Base-by-base conservation (phyloP, 2,113 vertebrate species). In the Perca fluviatilis region DNA sequence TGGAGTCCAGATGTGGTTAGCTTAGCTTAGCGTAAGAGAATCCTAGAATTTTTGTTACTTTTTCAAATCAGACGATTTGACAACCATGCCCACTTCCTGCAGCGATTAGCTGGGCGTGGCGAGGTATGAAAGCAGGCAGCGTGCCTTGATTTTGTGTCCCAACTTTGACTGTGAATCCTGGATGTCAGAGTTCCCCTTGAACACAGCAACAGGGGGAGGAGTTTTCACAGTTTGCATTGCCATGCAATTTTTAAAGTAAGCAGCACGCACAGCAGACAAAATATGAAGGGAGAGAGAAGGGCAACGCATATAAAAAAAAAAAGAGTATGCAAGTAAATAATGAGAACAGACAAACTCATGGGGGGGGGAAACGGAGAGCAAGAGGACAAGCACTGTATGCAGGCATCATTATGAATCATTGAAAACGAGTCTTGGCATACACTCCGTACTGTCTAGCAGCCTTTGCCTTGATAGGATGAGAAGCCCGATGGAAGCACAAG, bases 401-500 rank as follows among this genome's bases (percentile, higher is more conserved):
- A 77, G 79, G 63, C 66, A 72, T 25, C 76, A 60, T 84, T 70
- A 73, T 51, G 77, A 89, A 93, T 88, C 61, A 80, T 21, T 83
- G 62, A 84, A 70, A 85, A 72, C 3, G 1, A 82, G 79, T 51
- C 63, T 88, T 85, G 88, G 80, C 79, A 66, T 30, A 12, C 70
- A 19, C 73, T 70, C 63, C 27, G 30, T 36, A 58, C 62, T 71
- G 79, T 85, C 77, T 76, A 60, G 60, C 70, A 56, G 74, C 66
- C 86, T 74, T 82, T 86, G 70, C 88, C 89, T 85, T 87, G 80
- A 85, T 51, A 64, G 76, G 77, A 67, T 36, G 60, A 84, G 67
- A 57, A 66, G 70, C 46, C 79, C 70, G 80, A 83, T 82, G 77
- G 79, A 69, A 51, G 50, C 61, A 56, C 81, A 51, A 50, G 21